Percentiles rank a stretch among this genome's conserved stretches.
phyloP scores from a whole-genome alignment of 2,797 vertebrate genomes.

The Chloroceryle inda region DNA sequence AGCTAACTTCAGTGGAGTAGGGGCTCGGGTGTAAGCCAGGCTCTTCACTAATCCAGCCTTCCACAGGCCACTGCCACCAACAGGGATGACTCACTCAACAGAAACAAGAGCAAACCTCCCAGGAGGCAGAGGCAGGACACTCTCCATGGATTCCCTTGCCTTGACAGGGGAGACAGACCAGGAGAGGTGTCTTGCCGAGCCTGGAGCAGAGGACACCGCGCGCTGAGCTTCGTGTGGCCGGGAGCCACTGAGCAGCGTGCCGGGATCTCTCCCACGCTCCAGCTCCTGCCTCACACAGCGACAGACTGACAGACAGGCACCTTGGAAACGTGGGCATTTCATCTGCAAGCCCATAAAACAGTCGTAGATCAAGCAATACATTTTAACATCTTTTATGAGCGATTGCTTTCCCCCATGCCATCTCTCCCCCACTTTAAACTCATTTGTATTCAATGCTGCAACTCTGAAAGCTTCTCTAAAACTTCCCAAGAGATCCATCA shows the following conservation, averaged over 20 bases:
- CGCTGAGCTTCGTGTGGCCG: not conserved
- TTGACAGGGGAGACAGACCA: not conserved
- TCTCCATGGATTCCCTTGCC: not conserved
- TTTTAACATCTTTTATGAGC: slow-evolving; percentile 16
- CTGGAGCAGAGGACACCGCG: not conserved
- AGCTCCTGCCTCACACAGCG: not conserved
- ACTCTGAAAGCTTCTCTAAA: slow-evolving; percentile 25
- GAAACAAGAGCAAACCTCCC: not conserved
- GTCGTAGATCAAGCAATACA: not conserved
- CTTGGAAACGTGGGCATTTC: not conserved
- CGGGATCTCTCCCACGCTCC: not conserved
- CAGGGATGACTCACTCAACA: not conserved
- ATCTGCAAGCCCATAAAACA: not conserved
- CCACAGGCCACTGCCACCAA: not conserved
- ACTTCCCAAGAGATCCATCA: slow-evolving; percentile 43
- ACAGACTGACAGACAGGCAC: not conserved
- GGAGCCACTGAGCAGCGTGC: not conserved
- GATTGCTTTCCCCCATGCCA: not conserved
- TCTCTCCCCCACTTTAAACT: not conserved
- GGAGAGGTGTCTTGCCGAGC: not conserved
- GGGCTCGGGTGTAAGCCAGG: not conserved
- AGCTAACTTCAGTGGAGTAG: not conserved
- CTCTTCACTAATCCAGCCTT: not conserved
- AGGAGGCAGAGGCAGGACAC: not conserved
- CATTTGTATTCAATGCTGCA: slow-evolving; percentile 33